A percentile compares a stretch with the other conserved stretches of the same genome.
These are phyloP conservation scores for Pipistrellus pipistrellus DNA, from an alignment of 2,797 vertebrate species.

Conservation along the genomic window DNA sequence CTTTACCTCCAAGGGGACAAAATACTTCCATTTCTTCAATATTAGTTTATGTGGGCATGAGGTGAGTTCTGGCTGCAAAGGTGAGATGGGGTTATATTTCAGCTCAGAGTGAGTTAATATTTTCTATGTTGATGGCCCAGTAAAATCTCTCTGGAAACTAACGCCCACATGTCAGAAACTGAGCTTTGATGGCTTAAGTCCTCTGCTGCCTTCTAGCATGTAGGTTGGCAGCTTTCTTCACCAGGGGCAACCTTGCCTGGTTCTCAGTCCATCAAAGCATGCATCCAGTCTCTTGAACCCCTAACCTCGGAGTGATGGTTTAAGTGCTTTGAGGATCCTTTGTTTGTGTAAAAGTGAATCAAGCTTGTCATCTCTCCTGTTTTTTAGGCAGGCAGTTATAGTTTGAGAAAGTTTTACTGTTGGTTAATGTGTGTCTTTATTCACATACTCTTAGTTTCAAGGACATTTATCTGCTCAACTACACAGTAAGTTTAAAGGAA, in stretches of 20 bases:
- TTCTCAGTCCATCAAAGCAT: background rate
- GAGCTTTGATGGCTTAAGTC: background rate
- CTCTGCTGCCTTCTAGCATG: background rate
- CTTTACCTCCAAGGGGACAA: slow-evolving; percentile 98
- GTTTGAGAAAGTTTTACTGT: slow-evolving; percentile 21
- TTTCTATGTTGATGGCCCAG: background rate
- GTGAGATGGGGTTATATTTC: background rate
- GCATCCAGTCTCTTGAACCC: background rate
- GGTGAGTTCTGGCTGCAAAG: slow-evolving; percentile 87
- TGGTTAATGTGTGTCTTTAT: background rate
- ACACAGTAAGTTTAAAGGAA: too few relatives aligned
- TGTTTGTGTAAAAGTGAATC: background rate
- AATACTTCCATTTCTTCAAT: slow-evolving; percentile 98
- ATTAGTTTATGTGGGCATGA: slow-evolving; percentile 96
- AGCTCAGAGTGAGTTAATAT: background rate
- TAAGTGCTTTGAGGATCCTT: background rate
- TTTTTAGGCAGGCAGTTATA: background rate
- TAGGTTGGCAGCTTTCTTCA: slow-evolving; percentile 3
- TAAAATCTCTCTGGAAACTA: background rate
- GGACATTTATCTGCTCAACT: too few relatives aligned
- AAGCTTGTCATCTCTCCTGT: background rate
- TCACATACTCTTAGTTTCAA: too few relatives aligned
- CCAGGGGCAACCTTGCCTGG: background rate
- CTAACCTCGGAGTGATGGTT: background rate
- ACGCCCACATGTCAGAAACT: slow-evolving; percentile 1